Base-by-base conservation (phyloP, 2,888 invertebrate genomes). In the Nomada flava region DNA sequence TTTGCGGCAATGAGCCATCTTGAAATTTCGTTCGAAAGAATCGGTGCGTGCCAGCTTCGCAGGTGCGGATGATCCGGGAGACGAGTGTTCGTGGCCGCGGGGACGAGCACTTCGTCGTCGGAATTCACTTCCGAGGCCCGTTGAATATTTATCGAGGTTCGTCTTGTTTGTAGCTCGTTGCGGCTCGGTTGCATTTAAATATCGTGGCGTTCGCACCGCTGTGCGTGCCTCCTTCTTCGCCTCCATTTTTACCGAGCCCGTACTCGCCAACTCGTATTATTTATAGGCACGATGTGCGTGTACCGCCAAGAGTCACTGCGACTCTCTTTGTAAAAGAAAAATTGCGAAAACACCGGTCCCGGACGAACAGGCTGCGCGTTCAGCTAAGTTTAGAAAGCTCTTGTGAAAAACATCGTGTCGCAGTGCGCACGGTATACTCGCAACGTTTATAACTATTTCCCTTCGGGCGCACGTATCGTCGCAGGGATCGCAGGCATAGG, bases 81-180 rank as follows among this genome's bases (percentile, higher is more conserved):
- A 52, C 71, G 53, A 44, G 59, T 20, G 52, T 44, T 42, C 42
- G 64, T 75, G 71, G 71, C 83, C 74, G 69, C 74, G 47, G 73
- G 82, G 74, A 83, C 81, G 74, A 63, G 69, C 84, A 59, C 47
- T 36, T 36, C 68, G 52, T 71, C 69, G 76, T 68, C 50, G 64
- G 76, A 76, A 73, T 70, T 83, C 78, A 75, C 86, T 87, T 84
- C 78, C 84, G 81, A 60, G 76, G 76, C 78, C 64, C 87, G 86
- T 85, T 88, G 88, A 88, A 88, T 88, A 88, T 88, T 88, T 88
- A 88, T 88, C 88, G 83, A 62, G 80, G 69, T 76, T 80, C 84
- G 76, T 84, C 88, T 88, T 79, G 88, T 89, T 87, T 82, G 86
- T 87, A 86, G 76, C 83, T 83, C 77, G 86, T 84, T 84, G 82